Percentiles rank a stretch among this genome's conserved stretches.
These are phyloP conservation scores for Mythimna vitellina DNA, from an alignment of 2,888 invertebrate genomes.

Conservation along the genomic window DNA sequence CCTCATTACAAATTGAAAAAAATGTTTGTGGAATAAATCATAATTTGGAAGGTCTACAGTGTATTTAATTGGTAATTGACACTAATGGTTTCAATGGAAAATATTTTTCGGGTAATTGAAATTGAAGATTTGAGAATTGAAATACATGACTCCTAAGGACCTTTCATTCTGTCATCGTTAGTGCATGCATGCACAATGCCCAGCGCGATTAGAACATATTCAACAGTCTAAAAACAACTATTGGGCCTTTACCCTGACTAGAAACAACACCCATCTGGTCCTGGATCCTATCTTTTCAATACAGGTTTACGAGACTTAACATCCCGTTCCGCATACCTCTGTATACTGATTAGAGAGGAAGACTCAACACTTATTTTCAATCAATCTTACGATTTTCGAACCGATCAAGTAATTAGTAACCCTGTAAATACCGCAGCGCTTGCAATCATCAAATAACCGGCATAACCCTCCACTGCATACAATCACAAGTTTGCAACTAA, in stretches of 20 bases:
- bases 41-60: background rate
- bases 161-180: background rate
- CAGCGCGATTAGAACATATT: too few species aligned
- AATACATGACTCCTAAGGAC: background rate
- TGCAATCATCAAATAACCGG: constrained; percentile 41
- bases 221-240: too few species aligned
- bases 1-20: constrained; percentile 20
- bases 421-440: background rate
- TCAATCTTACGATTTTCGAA: background rate
- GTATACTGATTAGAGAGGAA: background rate
- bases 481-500: constrained; percentile 56
- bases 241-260: too few species aligned
- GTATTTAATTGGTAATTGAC: constrained; percentile 2
- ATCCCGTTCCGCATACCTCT: too few species aligned
- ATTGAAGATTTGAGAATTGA: background rate
- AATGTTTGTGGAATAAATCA: constrained; percentile 8
- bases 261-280: too few species aligned
- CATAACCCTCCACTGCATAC: constrained; percentile 43
- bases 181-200: too few species aligned
- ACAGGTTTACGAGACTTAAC: too few species aligned
- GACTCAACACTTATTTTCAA: background rate
- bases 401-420: constrained; percentile 18
- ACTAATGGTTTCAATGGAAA: background rate
- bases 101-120: background rate
- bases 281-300: too few species aligned